phyloP scores from a whole-genome alignment of 2,797 vertebrate species.

The Macropus fuliginosus region DNA sequence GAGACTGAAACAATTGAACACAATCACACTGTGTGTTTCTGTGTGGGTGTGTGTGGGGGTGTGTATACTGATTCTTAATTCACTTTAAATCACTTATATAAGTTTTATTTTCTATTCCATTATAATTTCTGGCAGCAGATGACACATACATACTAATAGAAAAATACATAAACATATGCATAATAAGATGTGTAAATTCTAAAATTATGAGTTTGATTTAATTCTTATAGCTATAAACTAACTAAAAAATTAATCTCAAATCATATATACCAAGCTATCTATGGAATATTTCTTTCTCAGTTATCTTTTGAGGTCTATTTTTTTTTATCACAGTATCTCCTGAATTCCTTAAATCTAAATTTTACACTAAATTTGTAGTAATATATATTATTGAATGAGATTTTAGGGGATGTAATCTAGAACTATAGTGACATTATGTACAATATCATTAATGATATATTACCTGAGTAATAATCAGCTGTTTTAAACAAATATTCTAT shows the following conservation, averaged over 20 bases:
- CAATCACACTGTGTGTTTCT: not conserved
- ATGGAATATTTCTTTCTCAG: not conserved
- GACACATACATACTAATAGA: not conserved
- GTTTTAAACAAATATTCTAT: not conserved
- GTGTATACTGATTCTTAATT: not conserved
- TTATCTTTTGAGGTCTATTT: not conserved
- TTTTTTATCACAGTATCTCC: not conserved
- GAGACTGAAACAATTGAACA: not conserved
- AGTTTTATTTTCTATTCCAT: not conserved
- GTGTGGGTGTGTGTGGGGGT: not conserved
- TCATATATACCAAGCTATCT: not conserved
- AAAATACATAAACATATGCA: not conserved
- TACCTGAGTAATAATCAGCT: not conserved
- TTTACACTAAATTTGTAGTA: not conserved
- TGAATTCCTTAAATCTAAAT: not conserved
- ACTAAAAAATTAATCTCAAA: not conserved
- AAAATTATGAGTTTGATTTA: not conserved
- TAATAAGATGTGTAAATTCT: not conserved
- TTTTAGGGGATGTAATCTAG: not conserved
- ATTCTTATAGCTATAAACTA: not conserved
- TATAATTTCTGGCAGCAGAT: not conserved
- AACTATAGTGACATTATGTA: conserved; percentile 11
- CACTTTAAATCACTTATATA: not conserved
- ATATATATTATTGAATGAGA: not conserved
- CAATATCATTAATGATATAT: not conserved